Base-by-base conservation (phyloP, 92 coral and sea anemone species). In the Muricea muricata region DNA sequence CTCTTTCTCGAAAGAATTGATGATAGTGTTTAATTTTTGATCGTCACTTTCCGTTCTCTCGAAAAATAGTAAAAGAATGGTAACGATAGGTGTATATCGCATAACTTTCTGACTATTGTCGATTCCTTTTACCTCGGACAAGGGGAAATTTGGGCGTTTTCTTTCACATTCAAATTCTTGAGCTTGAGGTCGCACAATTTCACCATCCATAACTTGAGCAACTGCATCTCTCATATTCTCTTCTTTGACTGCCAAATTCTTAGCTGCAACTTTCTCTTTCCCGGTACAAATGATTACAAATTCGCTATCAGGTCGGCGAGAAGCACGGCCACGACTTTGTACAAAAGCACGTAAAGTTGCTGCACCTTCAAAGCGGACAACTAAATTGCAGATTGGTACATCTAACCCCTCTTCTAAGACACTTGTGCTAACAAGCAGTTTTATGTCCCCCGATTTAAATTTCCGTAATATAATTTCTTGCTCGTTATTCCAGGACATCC, bases 361-460 rank as follows among this genome's bases (percentile, higher is more conserved):
- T 25, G 68, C 33, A 25, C 68, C 37, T 6, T 60, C 68, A 60
- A 60, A 60, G 14, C 68, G 33, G 68, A 60, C 18, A 18, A 60
- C 68, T 0, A 60, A 30, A 30, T 60, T 60, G 20, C 68, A 60
- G 37, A 60, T 12, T 60, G 68, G 68, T 2, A 60, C 33, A 60
- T 60, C 68, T 30, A 60, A 60, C 3, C 68, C 68, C 37, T 60
- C 68, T 30, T 60, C 68, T 30, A 60, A 60, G 68, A 60, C 68
- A 60, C 68, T 60, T 30, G 68, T 60, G 15, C 15, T 25, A 9
- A 60, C 37, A 60, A 60, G 68, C 26, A 60, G 37, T 30, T 60
- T 60, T 25, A 26, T 29, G 1, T 25, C 17, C 15, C 68, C 68
- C 37, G 68, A 60, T 4, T 12, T 26, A 30, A 60, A 60, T 1